Base-by-base conservation (phyloP, 2,113 vertebrate species). In the Candoia aspera region DNA sequence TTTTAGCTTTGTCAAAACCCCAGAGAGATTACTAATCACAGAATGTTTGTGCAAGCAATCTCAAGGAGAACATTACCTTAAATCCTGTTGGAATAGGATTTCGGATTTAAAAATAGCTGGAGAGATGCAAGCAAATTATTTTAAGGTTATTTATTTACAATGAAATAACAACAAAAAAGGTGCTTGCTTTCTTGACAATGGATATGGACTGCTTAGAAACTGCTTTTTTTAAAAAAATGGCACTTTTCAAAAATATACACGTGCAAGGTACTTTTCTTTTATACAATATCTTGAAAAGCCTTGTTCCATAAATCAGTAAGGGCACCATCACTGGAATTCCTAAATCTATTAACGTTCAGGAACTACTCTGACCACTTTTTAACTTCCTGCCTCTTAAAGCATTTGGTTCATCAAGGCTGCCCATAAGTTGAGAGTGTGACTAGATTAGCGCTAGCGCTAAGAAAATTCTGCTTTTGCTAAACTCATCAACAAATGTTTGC, bases 31-130 rank as follows among this genome's bases (percentile, higher is more conserved):
- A 49, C 49, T 49, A 49, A 49, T 49, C 49, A 49, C 49, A 49
- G 49, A 49, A 49, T 49, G 49, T 49, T 49, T 49, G 49, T 49
- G 49, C 6, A 49, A 4, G 2, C 4, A 49, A 60, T 8, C 59
- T 60, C 23, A 60, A 60, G 23, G 59, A 60, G 59, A 49, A 49
- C 6, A 60, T 60, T 60, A 60, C 8, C 59, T 60, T n/a, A n/a
- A 24, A 24, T 60, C 23, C 6, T 23, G 21, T 60, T 42, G 3
- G 42, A 42, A 42, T 42, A 42, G 42, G 42, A 2, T 42, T 42
- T 42, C 6, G 84, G 92, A 88, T 90, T 91, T 46, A 57, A 29
- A 58, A 96, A 89, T 53, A 92, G 29, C 86, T 89, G 46, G 91
- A 55, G 92, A 57, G 26, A 29, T 0, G 33, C 26, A 93, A 49